These are phyloP conservation scores for Neria commutata DNA, from an alignment of 2,888 invertebrate species.

Conservation along the genomic window DNA sequence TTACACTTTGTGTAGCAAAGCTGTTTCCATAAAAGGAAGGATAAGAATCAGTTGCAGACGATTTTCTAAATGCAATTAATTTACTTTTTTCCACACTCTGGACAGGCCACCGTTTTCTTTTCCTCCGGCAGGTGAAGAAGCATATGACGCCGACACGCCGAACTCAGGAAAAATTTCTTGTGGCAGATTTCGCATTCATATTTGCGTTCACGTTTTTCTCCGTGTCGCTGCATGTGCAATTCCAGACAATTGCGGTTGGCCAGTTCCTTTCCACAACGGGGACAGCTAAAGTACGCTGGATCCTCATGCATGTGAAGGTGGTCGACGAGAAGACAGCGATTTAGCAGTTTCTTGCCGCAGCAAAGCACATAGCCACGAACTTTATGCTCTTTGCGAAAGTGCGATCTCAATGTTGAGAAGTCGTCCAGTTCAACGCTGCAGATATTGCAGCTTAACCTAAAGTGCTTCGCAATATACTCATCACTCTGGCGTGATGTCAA, in stretches of 20 bases:
- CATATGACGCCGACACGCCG: conserved; percentile 49
- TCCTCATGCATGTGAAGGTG: conserved; percentile 54
- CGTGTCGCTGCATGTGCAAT: conserved; percentile 48
- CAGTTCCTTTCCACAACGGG: conserved; percentile 47
- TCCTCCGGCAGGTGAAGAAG: conserved; percentile 52
- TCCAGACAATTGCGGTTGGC: conserved; percentile 48
- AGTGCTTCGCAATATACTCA: conserved; percentile 47
- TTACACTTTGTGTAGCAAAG: conserved; percentile 48
- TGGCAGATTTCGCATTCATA: conserved; percentile 53
- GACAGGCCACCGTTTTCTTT: conserved; percentile 47
- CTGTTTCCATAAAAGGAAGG: conserved; percentile 37
- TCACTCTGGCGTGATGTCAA: conserved; percentile 41
- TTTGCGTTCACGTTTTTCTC: conserved; percentile 42
- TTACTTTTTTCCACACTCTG: conserved; percentile 51
- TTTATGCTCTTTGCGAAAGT: conserved; percentile 47
- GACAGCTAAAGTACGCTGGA: conserved; percentile 56
- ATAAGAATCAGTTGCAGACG: background rate
- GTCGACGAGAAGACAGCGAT: conserved; percentile 52
- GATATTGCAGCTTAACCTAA: conserved; percentile 52
- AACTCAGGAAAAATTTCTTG: conserved; percentile 50
- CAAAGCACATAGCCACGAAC: conserved; percentile 52
- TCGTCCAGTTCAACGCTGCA: conserved; percentile 43
- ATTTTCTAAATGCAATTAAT: background rate
- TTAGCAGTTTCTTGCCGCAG: conserved; percentile 53
- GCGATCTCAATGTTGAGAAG: conserved; percentile 43